Base-by-base conservation (phyloP, 2,888 invertebrate genomes). In the Tenthredo distinguenda region DNA sequence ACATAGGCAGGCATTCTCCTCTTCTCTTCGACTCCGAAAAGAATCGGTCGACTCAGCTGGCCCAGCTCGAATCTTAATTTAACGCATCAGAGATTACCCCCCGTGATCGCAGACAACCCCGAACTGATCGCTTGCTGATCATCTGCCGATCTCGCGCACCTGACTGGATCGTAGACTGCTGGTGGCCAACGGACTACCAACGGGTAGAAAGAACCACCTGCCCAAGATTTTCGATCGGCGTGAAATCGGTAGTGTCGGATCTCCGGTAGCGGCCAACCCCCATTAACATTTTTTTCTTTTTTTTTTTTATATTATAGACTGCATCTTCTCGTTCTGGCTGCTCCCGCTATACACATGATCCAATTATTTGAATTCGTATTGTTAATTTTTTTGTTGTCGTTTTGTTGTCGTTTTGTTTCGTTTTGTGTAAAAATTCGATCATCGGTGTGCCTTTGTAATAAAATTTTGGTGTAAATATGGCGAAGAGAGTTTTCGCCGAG, bases 121-220 rank as follows among this genome's bases (percentile, higher is more conserved):
- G 79, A 43, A 55, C 71, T 62, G 85, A 85, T 77, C 77, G 85
- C 43, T 68, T 77, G 77, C 77, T 43, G 77, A 77, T 85, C 76
- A 85, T 85, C 85, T 77, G 85, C 85, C 85, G 85, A 85, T 77
- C 76, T 85, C 77, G 77, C 68, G 74, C 85, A 85, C 85, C 77
- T 76, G 85, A 50, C 85, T 58, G 18, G 65, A 12, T 65, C 68
- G 77, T 34, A 43, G 77, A 40, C 76, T 47, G 85, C 77, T 77
- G 85, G 77, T 76, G 77, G 77, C 68, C 77, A 37, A 21, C 68
- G 31, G 47, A 85, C 76, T 50, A 58, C 74, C 74, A 43, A 84
- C 74, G 40, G 58, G 40, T 43, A 26, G 76, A 84, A 55, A 58
- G 43, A 43, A 43, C 72, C 84, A 84, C 84, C 84, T 84, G 84